phyloP scores from a whole-genome alignment of 2,888 invertebrate species.

The Calameuta filiformis region DNA sequence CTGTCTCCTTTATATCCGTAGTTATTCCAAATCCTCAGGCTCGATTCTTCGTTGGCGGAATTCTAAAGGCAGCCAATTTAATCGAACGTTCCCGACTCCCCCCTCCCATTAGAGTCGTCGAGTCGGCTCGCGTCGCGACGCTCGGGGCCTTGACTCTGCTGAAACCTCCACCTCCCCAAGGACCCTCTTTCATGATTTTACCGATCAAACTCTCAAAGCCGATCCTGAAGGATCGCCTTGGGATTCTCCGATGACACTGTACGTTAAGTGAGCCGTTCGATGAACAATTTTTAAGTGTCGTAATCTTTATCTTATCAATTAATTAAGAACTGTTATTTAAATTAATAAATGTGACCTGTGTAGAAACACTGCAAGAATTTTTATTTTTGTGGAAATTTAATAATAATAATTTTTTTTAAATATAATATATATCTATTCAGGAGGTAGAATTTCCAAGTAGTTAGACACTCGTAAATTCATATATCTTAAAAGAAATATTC shows the following conservation, averaged over 20 bases:
- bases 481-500: background rate
- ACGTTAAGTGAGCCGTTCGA: background rate
- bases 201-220: background rate
- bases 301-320: background rate
- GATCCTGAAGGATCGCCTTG: background rate
- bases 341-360: background rate
- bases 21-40: conserved; percentile 7
- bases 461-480: background rate
- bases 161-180: background rate
- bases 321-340: background rate
- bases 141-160: background rate
- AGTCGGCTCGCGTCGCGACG: background rate
- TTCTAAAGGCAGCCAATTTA: conserved; percentile 3
- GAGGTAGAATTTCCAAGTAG: background rate
- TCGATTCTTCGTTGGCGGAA: background rate
- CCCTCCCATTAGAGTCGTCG: conserved; percentile 6
- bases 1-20: conserved; percentile 13
- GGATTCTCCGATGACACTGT: background rate
- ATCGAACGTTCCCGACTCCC: background rate
- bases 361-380: too few relatives aligned
- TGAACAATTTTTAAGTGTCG: background rate
- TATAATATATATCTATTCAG: background rate
- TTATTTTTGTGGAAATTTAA: background rate
- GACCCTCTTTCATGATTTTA: background rate
- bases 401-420: background rate